A percentile compares a stretch with the other conserved stretches of the same genome.
phyloP scores from a whole-genome alignment of 2,888 invertebrate species.

The Ophonus ardosiacus region DNA sequence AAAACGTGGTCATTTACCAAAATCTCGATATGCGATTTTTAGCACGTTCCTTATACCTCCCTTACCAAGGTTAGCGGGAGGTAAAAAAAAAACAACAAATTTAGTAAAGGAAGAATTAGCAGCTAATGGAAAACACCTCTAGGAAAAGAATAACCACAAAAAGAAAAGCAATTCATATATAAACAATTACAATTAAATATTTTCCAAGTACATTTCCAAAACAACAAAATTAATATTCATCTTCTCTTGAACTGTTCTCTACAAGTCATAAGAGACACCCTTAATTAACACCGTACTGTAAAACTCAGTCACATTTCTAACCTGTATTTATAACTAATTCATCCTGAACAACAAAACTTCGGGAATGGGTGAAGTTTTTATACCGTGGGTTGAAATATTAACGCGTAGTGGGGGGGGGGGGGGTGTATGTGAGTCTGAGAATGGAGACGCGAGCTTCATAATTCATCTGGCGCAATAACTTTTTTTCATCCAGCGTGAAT shows the following conservation, averaged over 20 bases:
- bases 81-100: too few relatives aligned
- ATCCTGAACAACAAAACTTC: constrained; percentile 23
- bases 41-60: too few relatives aligned
- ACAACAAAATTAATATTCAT: not conserved
- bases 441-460: constrained; percentile 49
- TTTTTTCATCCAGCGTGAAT: constrained; percentile 54
- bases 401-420: not conserved
- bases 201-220: not conserved
- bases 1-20: too few relatives aligned
- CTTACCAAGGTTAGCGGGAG: too few relatives aligned
- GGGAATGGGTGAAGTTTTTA: constrained; percentile 55
- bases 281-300: not conserved
- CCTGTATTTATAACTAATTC: not conserved
- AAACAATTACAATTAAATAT: not conserved
- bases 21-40: too few relatives aligned
- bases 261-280: not conserved
- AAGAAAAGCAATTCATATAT: not conserved
- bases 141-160: not conserved
- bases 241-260: not conserved
- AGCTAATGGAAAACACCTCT: too few relatives aligned
- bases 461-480: constrained; percentile 59
- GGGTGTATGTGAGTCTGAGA: constrained; percentile 52
- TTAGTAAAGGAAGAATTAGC: too few relatives aligned
- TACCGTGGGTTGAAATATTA: constrained; percentile 45
- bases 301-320: not conserved